Percentiles rank a stretch among this genome's conserved stretches.
Conservation (phyloP, 2,888 invertebrate genomes). For the Seladonia tumulorum region DNA sequence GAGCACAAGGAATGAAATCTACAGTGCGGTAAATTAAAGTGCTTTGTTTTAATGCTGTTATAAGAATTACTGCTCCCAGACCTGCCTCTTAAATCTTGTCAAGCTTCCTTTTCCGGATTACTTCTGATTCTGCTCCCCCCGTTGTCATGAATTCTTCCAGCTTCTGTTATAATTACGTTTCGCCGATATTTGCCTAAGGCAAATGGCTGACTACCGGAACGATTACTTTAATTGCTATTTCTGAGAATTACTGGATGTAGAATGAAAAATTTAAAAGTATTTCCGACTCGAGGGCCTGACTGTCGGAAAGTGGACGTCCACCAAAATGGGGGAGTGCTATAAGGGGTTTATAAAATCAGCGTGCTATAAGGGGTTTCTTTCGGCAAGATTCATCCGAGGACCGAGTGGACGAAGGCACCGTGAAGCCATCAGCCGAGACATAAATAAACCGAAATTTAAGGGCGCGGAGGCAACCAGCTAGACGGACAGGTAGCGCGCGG, state of each 20-base stretch:
- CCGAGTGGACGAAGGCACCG: slow-evolving; percentile 56
- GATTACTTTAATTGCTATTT: too few relatives aligned
- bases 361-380: slow-evolving; percentile 7
- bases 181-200: background rate
- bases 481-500: slow-evolving; percentile 65
- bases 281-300: background rate
- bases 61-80: slow-evolving; percentile 80
- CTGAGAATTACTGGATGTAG: too few relatives aligned
- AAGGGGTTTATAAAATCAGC: slow-evolving; percentile 24
- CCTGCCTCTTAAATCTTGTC: slow-evolving; percentile 74
- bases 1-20: slow-evolving; percentile 79
- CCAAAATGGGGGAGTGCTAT: background rate
- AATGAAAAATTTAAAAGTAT: too few relatives aligned
- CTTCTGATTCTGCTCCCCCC: slow-evolving; percentile 58
- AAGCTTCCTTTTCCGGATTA: slow-evolving; percentile 55
- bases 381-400: slow-evolving; percentile 57
- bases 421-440: slow-evolving; percentile 66
- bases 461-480: slow-evolving; percentile 73
- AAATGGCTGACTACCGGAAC: too few relatives aligned
- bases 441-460: slow-evolving; percentile 84
- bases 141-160: slow-evolving; percentile 47
- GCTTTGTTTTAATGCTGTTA: slow-evolving; percentile 82
- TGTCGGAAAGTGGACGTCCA: background rate
- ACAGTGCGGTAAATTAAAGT: slow-evolving; percentile 83
- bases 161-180: slow-evolving; percentile 57